These are phyloP conservation scores for Thunnus thynnus DNA, from an alignment of 2,113 vertebrate species.

Conservation along the genomic window DNA sequence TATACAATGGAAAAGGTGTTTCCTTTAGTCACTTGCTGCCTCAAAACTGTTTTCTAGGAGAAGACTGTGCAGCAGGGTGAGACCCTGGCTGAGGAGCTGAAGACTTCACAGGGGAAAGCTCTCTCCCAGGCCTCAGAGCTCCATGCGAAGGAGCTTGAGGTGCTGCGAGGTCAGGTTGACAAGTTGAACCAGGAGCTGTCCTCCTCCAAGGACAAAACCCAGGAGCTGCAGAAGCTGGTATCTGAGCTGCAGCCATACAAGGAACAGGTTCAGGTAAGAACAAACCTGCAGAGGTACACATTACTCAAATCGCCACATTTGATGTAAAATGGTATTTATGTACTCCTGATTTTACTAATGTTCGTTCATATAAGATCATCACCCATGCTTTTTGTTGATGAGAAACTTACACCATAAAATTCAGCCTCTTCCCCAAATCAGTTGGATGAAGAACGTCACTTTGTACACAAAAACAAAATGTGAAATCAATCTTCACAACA, in stretches of 20 bases:
- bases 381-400: background rate
- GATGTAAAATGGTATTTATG: background rate
- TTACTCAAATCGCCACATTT: background rate
- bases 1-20: background rate
- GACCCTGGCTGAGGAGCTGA: slow-evolving; percentile 84
- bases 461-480: background rate
- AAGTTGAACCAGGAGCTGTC: slow-evolving; percentile 83
- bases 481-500: background rate
- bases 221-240: slow-evolving; percentile 83
- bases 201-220: slow-evolving; percentile 77
- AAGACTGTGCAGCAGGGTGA: slow-evolving; percentile 81
- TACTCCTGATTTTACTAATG: background rate
- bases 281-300: background rate
- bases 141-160: slow-evolving; percentile 80
- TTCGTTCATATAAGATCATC: background rate
- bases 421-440: too few species aligned
- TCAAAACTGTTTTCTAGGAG: slow-evolving; percentile 72
- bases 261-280: slow-evolving; percentile 88
- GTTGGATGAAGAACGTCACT: background rate
- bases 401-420: background rate
- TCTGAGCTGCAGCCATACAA: slow-evolving; percentile 88
- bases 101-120: slow-evolving; percentile 84
- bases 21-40: background rate
- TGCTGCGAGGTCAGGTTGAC: slow-evolving; percentile 78
- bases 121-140: slow-evolving; percentile 79